Percentiles rank a stretch among this genome's conserved stretches.
phyloP scores from a whole-genome alignment of 2,797 vertebrate species.

The Prionace glauca region DNA sequence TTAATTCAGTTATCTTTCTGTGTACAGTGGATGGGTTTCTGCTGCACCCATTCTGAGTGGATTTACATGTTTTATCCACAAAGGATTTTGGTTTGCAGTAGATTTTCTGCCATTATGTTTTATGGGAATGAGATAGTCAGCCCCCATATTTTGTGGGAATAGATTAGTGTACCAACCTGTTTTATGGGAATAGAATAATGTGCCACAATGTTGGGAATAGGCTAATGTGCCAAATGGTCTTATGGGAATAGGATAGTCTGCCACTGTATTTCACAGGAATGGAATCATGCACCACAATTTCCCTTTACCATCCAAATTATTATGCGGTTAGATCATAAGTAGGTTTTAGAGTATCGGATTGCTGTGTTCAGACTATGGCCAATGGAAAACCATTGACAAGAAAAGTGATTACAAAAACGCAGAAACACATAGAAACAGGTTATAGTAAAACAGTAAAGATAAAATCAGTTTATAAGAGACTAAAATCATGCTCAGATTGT shows the following conservation, averaged over 20 bases:
- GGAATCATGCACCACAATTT: background rate
- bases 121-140: background rate
- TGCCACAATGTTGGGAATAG: background rate
- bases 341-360: background rate
- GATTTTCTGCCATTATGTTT: background rate
- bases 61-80: no score
- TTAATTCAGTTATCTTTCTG: no score
- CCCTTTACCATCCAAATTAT: background rate
- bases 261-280: background rate
- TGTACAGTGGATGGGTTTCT: no score
- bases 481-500: background rate
- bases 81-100: no score
- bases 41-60: no score
- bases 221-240: background rate
- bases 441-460: background rate
- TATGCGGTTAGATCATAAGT: no score
- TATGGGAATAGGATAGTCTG: background rate
- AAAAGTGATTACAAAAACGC: background rate
- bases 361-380: background rate
- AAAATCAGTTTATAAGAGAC: no score
- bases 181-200: no score
- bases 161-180: background rate
- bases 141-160: background rate
- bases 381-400: background rate
- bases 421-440: background rate